phyloP scores from a whole-genome alignment of 2,113 vertebrate genomes.

The Dermatemys mawii region DNA sequence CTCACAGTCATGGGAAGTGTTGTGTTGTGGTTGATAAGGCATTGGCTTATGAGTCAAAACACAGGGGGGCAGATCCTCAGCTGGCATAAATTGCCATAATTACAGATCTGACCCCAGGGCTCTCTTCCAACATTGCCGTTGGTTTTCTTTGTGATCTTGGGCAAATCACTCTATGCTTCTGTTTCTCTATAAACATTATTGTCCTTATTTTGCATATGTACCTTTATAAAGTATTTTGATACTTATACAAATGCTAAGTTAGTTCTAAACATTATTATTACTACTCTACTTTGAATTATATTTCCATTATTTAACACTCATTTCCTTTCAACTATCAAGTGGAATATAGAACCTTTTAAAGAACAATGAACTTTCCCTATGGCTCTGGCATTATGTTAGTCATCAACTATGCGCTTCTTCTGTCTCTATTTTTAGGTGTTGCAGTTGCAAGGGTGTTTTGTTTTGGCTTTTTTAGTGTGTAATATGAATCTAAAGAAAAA shows the following conservation, averaged over 20 bases:
- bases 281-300: not conserved
- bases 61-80: not conserved
- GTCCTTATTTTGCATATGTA: too few relatives aligned
- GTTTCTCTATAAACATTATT: not conserved
- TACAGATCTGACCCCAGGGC: not conserved
- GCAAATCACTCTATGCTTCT: not conserved
- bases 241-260: not conserved
- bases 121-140: not conserved
- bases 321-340: not conserved
- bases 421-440: not conserved
- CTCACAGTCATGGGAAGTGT: fast-evolving
- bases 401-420: not conserved
- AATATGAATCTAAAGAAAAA: not conserved
- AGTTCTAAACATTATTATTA: not conserved
- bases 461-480: not conserved
- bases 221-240: not conserved
- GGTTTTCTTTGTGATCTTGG: not conserved
- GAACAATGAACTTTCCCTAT: not conserved
- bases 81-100: not conserved
- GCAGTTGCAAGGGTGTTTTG: not conserved
- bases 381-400: not conserved
- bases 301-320: not conserved
- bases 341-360: not conserved
- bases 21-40: not conserved
- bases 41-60: not conserved